Evolutionary conservation across 2,113 vertebrate species (phyloP), one percentile per base, ranked within the genome.

Genomic region (Plectropomus leopardus): DNA sequence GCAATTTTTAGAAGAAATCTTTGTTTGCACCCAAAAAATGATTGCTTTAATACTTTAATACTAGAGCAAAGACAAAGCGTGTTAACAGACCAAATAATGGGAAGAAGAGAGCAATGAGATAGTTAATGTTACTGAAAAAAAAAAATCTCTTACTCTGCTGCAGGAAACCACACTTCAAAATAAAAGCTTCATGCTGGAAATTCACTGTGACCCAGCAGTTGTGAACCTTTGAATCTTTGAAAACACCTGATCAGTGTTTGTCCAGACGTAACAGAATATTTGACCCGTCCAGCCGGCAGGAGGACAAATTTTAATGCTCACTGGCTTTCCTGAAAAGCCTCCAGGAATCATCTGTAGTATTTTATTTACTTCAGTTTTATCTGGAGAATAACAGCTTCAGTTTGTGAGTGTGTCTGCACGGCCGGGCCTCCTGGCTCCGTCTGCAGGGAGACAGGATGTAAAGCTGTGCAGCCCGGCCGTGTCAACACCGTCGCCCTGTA

Each of bases 401-500:
- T 40, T 15, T 58, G 58, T 60, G 59, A 65, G 36, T 13, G 26
- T 28, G 28, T 17, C 23, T 45, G 26, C 1, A 4, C 28, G n/a
- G 61, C 40, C 61, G 10, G 3, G 63, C 48, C n/a, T 14, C 42
- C 60, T 54, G 16, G 9, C 36, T 72, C 53, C 48, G 53, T 30
- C 4, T 9, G 1, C 21, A 51, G 48, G 4, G n/a, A 51, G 21
- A n/a, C 19, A 26, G 47, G 44, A 59, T 59, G 67, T 34, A 54
- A 76, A 64, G 76, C 61, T 42, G 32, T 9, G 57, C 7, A 47
- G 5, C 58, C 54, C 54, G 17, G 44, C 44, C 48, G 50, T 75
- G 78, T 78, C 75, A 51, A 76, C 88, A 63, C 45, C 0, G 23
- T 54, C 47, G 34, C 32, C 76, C 80, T 78, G 77, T 90, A 86